Evolutionary conservation across 2,888 invertebrate genomes (phyloP), one percentile per base, ranked within the genome.

Genomic region (Nebria salina): DNA sequence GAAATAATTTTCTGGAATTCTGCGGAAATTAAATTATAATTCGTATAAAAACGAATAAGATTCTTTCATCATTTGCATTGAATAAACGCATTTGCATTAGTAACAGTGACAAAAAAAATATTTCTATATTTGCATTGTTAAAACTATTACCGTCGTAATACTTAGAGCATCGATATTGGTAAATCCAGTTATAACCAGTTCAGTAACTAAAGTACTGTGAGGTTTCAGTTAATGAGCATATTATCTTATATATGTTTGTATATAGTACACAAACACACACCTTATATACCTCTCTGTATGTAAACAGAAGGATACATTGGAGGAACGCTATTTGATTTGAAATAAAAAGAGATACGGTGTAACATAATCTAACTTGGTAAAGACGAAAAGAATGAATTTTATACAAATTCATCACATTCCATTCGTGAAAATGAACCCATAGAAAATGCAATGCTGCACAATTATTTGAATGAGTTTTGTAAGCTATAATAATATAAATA

Each of bases 171-270:
- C 54, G 54, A 54, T 54, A 54, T 54, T 54, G 54, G 54, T 54
- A 54, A 54, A 54, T 54, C 54, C 54, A 54, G 54, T 54, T 54
- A 54, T 54, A 54, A 54, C 54, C 54, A 54, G 54, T 54, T 54
- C 54, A 54, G 54, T 54, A 54, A 54, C 54, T 4, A 54, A 34
- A 54, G 54, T 54, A 54, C 54, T 54, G 54, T 54, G 54, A 54
- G 54, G 54, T 54, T 54, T 54, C 54, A 54, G 54, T 54, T 54
- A 54, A 54, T 54, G 54, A 54, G 13, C 54, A 54, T 54, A 54
- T 54, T 54, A 54, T 54, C 13, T 11, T 34, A 34, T 34, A 34
- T 34, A 34, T 34, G 34, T 34, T 6, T 8, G 4, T 54, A 54
- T 54, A 13, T 54, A 54, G 54, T 54, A 8, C 54, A 54, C 11